These are phyloP conservation scores for Prionace glauca DNA, from an alignment of 2,797 vertebrate species.

Conservation along the genomic window DNA sequence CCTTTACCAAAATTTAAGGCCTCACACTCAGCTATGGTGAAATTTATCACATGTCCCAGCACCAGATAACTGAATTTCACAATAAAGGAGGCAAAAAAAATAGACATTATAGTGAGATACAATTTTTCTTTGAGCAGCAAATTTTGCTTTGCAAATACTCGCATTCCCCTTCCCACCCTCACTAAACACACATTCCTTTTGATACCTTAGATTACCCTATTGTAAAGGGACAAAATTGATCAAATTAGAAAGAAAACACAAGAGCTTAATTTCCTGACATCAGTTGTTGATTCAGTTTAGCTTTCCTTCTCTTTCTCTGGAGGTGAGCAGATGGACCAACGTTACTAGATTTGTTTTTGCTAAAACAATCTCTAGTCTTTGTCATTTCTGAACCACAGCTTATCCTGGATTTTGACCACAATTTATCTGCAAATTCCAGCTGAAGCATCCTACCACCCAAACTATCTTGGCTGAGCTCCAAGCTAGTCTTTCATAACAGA, in stretches of 20 bases:
- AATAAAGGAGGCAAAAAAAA: not conserved
- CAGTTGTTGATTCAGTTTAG: not conserved
- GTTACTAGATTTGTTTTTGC: conserved; percentile 50
- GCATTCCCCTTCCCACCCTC: no score
- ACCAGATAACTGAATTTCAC: not conserved
- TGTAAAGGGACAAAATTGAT: not conserved
- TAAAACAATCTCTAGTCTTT: conserved; percentile 50
- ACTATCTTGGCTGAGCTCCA: conserved; percentile 51
- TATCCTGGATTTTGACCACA: conserved; percentile 58
- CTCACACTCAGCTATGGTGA: not conserved
- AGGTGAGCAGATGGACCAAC: conserved; percentile 61
- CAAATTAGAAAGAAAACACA: not conserved
- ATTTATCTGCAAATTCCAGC: conserved; percentile 60
- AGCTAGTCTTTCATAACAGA: conserved; percentile 47
- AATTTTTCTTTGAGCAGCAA: not conserved
- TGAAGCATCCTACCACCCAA: conserved; percentile 40
- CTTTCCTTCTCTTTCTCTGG: not conserved
- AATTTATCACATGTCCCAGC: not conserved
- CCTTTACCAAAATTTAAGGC: not conserved
- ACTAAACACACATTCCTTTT: not conserved
- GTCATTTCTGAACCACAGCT: conserved; percentile 55
- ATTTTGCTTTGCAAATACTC: not conserved
- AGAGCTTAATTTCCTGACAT: not conserved
- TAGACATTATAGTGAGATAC: not conserved
- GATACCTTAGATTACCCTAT: not conserved